A percentile compares a stretch with the other conserved stretches of the same genome.
phyloP scores from a whole-genome alignment of 2,797 vertebrate genomes.

The Alauda arvensis region DNA sequence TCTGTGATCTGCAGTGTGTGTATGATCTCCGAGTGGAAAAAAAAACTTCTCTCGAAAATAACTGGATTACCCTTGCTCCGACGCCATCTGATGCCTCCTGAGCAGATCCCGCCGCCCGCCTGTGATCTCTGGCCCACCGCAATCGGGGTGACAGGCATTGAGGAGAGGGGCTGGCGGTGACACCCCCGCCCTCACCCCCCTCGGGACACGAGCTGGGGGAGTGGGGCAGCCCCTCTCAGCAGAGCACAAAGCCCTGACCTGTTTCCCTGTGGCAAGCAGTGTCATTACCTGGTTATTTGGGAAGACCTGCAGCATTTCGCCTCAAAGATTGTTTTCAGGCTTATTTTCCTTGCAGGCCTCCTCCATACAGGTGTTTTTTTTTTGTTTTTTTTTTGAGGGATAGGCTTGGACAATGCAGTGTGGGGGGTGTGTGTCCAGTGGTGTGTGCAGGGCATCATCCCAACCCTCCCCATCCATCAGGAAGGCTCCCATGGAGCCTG shows the following conservation, averaged over 20 bases:
- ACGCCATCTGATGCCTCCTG: slow-evolving; percentile 74
- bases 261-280: neutral
- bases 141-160: slow-evolving; percentile 79
- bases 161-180: slow-evolving; percentile 68
- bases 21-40: slow-evolving; percentile 79
- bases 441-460: neutral
- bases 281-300: neutral
- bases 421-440: neutral
- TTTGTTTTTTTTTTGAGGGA: neutral
- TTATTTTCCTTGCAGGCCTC: neutral
- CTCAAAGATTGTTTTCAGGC: slow-evolving; percentile 9
- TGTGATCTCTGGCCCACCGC: slow-evolving; percentile 76
- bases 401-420: neutral
- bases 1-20: slow-evolving; percentile 80
- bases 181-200: slow-evolving; percentile 62
- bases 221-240: neutral
- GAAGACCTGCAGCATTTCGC: neutral
- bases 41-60: slow-evolving; percentile 78
- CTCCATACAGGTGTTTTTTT: neutral
- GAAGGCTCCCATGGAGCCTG: neutral
- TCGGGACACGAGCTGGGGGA: neutral
- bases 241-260: slow-evolving; percentile 45
- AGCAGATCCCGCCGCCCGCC: slow-evolving; percentile 63
- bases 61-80: slow-evolving; percentile 80
- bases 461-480: neutral